Evolutionary conservation across 1,140 invertebrate genomes (phyloP), one percentile per base, ranked within the genome.

Genomic region (Conopomorpha cramerella): DNA sequence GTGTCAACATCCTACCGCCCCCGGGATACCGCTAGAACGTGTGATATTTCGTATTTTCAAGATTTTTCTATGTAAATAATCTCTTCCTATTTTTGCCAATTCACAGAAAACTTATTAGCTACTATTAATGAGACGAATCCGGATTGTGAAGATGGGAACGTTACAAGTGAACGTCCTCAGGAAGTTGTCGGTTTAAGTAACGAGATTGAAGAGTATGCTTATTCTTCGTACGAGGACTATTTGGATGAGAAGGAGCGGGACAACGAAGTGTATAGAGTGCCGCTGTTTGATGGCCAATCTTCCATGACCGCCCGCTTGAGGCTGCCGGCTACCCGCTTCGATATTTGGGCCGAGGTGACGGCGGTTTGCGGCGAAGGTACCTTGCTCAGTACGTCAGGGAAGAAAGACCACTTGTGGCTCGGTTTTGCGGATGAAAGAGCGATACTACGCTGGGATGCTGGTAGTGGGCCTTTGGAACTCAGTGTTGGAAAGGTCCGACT

Each of bases 291-390:
- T 38, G 66, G 70, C 8, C 44, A 45, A 10, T 58, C 67, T 4
- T 38, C 47, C 33, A 62, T 76, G 49, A 60, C 49, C 14, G 65
- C 60, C 12, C 55, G 59, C 6, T 54, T 52, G 28, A 49, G 54
- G 34, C 45, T 72, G 34, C 66, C 67, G 4, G 63, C 67, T 17
- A 71, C 72, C 38, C 49, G 59, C 19, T 76, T 76, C 34, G 71
- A 76, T 50, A 67, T 76, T 38, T 72, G 65, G 65, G 71, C 66
- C 3, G 71, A 76, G 45, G 62, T 76, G 17, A 65, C 71, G 2
- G 49, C 62, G 19, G 65, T 70, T 16, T 74, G 70, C 34, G 51
- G 57, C 3, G 54, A 54, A 36, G 70, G 70, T 10, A 51, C 67
- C 15, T 43, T 74, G 42, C 31, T 74, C 36, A 74, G 65, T 40